phyloP scores from a whole-genome alignment of 2,797 vertebrate genomes.

The Scomberomorus guttatus region DNA sequence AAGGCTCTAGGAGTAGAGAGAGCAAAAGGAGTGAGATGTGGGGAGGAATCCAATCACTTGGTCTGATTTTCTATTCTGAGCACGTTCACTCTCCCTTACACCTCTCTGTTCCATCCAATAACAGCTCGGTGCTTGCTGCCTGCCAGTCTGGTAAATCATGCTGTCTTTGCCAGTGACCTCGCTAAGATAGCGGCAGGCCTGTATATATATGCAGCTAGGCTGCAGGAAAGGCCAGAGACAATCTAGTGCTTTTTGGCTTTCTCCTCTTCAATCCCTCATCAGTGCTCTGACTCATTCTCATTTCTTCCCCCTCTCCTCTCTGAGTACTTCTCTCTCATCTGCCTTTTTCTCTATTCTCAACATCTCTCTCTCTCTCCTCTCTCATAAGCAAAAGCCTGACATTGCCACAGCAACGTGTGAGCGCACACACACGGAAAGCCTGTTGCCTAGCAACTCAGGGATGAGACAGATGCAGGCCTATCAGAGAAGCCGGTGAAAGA shows the following conservation, averaged over 20 bases:
- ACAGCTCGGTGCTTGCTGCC: slow-evolving; percentile 75
- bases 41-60: slow-evolving; percentile 82
- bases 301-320: slow-evolving; percentile 71
- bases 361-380: slow-evolving; percentile 63
- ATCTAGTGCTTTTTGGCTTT: slow-evolving; percentile 73
- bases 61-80: slow-evolving; percentile 81
- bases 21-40: slow-evolving; percentile 69
- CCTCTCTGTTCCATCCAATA: slow-evolving; percentile 81
- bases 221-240: slow-evolving; percentile 72
- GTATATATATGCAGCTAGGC: slow-evolving; percentile 57
- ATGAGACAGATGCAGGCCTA: slow-evolving; percentile 86
- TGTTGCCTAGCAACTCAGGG: slow-evolving; percentile 89
- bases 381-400: slow-evolving; percentile 78
- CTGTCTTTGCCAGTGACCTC: slow-evolving; percentile 80
- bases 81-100: slow-evolving; percentile 79
- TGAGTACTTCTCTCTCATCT: slow-evolving; percentile 78
- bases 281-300: slow-evolving; percentile 77
- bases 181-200: slow-evolving; percentile 72
- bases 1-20: slow-evolving; percentile 61
- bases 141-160: slow-evolving; percentile 82
- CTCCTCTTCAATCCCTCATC: slow-evolving; percentile 72
- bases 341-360: slow-evolving; percentile 76
- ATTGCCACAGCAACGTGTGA: slow-evolving; percentile 78
- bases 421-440: slow-evolving; percentile 70
- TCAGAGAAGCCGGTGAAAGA: slow-evolving; percentile 77